These are phyloP conservation scores for Brenthis hecate DNA, from an alignment of 2,888 invertebrate species.

Conservation along the genomic window DNA sequence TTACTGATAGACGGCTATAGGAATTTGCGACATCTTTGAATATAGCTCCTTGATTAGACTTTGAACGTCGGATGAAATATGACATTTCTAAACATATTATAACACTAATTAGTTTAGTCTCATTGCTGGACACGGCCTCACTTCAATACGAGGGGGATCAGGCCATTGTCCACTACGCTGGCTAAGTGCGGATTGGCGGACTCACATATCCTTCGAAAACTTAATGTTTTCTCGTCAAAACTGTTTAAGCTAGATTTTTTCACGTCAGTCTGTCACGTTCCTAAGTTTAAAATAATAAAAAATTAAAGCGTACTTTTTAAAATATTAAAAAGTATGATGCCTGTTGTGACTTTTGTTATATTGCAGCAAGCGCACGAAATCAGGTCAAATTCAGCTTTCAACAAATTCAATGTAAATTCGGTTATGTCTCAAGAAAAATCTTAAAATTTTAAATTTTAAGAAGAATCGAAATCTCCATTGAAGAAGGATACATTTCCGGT, in stretches of 20 bases:
- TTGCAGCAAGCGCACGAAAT: slow-evolving; percentile 44
- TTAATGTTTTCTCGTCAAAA: too few species aligned
- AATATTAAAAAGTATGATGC: slow-evolving; percentile 20
- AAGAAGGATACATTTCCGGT: neutral
- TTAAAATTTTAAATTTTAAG: slow-evolving; percentile 7
- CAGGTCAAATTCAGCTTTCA: slow-evolving; percentile 59
- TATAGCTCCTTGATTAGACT: slow-evolving; percentile 21
- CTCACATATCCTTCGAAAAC: too few species aligned
- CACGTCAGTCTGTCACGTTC: too few species aligned
- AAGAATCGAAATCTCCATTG: neutral
- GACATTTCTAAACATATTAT: neutral
- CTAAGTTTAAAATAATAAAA: neutral
- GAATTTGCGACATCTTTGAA: slow-evolving; percentile 25
- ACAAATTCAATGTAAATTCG: slow-evolving; percentile 56
- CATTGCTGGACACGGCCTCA: too few species aligned
- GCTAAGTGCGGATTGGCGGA: too few species aligned
- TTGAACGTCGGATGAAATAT: neutral
- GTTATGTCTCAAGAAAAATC: slow-evolving; percentile 25
- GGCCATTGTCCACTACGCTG: too few species aligned
- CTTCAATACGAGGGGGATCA: too few species aligned
- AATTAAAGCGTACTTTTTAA: neutral
- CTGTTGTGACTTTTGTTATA: slow-evolving; percentile 18
- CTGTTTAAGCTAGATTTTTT: too few species aligned
- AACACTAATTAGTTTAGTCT: too few species aligned
- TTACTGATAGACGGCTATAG: slow-evolving; percentile 28